Conservation (phyloP, 2,113 vertebrate species). For the Meriones unguiculatus region DNA sequence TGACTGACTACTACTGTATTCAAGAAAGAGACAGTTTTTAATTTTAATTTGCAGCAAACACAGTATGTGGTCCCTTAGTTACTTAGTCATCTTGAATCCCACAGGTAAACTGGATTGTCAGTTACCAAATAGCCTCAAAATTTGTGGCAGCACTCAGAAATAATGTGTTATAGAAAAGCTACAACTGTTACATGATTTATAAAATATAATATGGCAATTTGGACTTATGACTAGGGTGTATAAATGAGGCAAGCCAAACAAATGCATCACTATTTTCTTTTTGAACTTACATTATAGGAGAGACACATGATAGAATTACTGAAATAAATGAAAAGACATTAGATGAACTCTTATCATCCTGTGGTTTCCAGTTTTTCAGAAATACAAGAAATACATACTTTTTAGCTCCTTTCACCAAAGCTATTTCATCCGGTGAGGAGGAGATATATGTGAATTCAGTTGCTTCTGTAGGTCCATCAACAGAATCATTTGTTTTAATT, state of each 20-base stretch:
- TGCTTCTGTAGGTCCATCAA: slow-evolving; percentile 80
- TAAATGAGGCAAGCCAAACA: not conserved
- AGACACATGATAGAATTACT: slow-evolving; percentile 21
- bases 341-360: not conserved
- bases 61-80: not conserved
- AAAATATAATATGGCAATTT: slow-evolving; percentile 47
- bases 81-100: slow-evolving; percentile 46
- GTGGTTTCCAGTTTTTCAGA: slow-evolving; percentile 41
- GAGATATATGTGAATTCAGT: slow-evolving; percentile 90
- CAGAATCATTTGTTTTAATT: slow-evolving; percentile 89
- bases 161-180: not conserved
- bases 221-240: not conserved
- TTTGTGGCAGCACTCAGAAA: slow-evolving; percentile 41
- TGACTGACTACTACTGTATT: not conserved
- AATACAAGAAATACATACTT: slow-evolving; percentile 87
- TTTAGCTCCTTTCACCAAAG: slow-evolving; percentile 96
- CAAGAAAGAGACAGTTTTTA: slow-evolving; percentile 26
- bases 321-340: slow-evolving; percentile 2
- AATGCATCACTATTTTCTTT: slow-evolving; percentile 27
- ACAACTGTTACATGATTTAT: not conserved
- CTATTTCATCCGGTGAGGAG: slow-evolving; percentile 97
- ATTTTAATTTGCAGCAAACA: slow-evolving; percentile 54
- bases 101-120: slow-evolving; percentile 22
- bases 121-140: slow-evolving; percentile 48
- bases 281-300: slow-evolving; percentile 14